Evolutionary conservation across 2,888 invertebrate genomes (phyloP), one percentile per base, ranked within the genome.

Genomic region (Congeria kusceri): DNA sequence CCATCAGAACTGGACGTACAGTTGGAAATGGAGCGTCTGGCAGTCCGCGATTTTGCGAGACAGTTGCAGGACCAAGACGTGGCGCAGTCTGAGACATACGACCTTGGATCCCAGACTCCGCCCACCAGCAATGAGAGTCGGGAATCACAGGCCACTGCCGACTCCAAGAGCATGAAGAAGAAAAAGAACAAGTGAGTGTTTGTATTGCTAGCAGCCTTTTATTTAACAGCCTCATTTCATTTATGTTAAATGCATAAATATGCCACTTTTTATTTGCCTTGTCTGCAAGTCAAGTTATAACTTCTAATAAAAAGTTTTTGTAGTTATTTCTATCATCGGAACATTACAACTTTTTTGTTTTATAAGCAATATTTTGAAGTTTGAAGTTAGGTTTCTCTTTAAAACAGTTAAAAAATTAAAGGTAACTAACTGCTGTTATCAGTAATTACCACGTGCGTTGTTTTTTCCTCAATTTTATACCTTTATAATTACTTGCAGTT

Each of bases 1-100:
- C 91, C 91, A 29, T 88, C 91, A 29, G 92, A 92, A 57, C 86
- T 92, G 69, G 93, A 92, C 61, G 78, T 92, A 9, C 92, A 93
- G 87, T 87, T 92, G 88, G 93, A 93, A 78, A 86, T 92, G 7
- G 93, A 93, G 75, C 86, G 92, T 28, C 74, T 92, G 65, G 86
- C 92, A 18, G 92, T 93, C 25, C 86, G 90, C 74, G 89, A 92
- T 64, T 92, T 89, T 83, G 88, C 92, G 3, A 49, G 73, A 13
- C 88, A 92, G 15, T 73, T 79, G 44, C 85, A 90, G 32, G 83
- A 88, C n/a, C 72, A 78, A 5, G 66, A 77, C 27, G 23, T 68
- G 2, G 62, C 75, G 0, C 49, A 74, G 11, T 67, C 68, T 0
- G 86, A 87, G 53, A 46, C 69, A 11, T 77, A 72, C 58, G 86